Conservation (phyloP, 2,888 invertebrate species). For the Epirrhoe alternata region DNA sequence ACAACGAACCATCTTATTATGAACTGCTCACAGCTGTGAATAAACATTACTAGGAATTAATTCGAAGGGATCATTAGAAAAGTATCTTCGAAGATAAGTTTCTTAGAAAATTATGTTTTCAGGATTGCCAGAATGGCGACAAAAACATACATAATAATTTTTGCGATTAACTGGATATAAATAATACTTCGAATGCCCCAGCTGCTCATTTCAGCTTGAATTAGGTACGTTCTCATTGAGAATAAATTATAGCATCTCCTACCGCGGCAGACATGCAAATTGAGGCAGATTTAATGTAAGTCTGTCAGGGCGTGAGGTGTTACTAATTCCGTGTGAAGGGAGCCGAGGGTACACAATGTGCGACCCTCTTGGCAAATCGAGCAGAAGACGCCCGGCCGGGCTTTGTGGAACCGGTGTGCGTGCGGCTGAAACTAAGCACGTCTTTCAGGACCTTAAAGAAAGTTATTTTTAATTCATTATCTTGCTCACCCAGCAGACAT, state of each 20-base stretch:
- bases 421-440: not conserved
- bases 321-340: conserved; percentile 22
- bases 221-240: conserved; percentile 10
- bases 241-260: conserved; percentile 24
- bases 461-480: not conserved
- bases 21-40: not conserved
- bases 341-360: conserved; percentile 25
- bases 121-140: not conserved
- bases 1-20: not conserved
- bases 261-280: conserved; percentile 34
- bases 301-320: conserved; percentile 23
- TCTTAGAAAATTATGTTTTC: not conserved
- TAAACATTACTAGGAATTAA: not conserved
- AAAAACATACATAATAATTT: not conserved
- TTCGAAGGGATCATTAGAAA: not conserved
- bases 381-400: conserved; percentile 21
- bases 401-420: conserved; percentile 5
- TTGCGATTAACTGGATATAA: not conserved
- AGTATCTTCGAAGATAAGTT: not conserved
- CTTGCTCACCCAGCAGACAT: not conserved
- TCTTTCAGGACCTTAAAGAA: conserved; percentile 1
- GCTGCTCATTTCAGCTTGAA: conserved; percentile 16
- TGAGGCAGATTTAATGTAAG: conserved; percentile 27
- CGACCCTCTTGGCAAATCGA: conserved; percentile 36
- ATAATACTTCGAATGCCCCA: not conserved